These are phyloP conservation scores for Aplocera efformata DNA, from an alignment of 2,888 invertebrate genomes.

Conservation along the genomic window DNA sequence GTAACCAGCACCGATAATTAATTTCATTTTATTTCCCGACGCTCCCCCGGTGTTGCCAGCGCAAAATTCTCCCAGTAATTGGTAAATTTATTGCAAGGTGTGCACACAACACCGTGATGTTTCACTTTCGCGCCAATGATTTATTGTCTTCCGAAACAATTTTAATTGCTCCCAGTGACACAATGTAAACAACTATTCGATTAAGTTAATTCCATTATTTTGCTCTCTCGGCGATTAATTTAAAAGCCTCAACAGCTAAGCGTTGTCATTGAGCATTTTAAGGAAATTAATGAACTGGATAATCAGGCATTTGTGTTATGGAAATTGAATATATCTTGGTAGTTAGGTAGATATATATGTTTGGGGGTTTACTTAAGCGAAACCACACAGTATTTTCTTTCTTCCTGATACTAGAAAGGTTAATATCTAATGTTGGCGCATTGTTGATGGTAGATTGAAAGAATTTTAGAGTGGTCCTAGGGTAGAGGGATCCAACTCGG, in stretches of 20 bases:
- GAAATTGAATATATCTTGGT: too few relatives aligned
- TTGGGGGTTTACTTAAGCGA: too few relatives aligned
- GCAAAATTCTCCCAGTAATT: slow-evolving; percentile 71
- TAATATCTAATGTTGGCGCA: too few relatives aligned
- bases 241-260: slow-evolving; percentile 52
- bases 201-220: slow-evolving; percentile 77
- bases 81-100: slow-evolving; percentile 79
- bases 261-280: slow-evolving; percentile 32
- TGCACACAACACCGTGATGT: slow-evolving; percentile 71
- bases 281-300: slow-evolving; percentile 32
- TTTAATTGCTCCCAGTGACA: slow-evolving; percentile 79
- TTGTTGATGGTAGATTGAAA: too few relatives aligned
- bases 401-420: too few relatives aligned
- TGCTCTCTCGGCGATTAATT: slow-evolving; percentile 63
- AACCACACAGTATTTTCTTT: too few relatives aligned
- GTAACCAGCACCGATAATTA: slow-evolving; percentile 50
- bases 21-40: slow-evolving; percentile 64
- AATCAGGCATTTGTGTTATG: slow-evolving; percentile 17
- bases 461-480: too few relatives aligned
- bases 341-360: too few relatives aligned
- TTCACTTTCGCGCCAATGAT: slow-evolving; percentile 78
- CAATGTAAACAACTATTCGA: slow-evolving; percentile 80
- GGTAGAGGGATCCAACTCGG: too few relatives aligned
- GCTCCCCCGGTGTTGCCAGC: slow-evolving; percentile 56
- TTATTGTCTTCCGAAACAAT: slow-evolving; percentile 76